Conservation (phyloP, 2,113 vertebrate species). For the Alligator mississippiensis region DNA sequence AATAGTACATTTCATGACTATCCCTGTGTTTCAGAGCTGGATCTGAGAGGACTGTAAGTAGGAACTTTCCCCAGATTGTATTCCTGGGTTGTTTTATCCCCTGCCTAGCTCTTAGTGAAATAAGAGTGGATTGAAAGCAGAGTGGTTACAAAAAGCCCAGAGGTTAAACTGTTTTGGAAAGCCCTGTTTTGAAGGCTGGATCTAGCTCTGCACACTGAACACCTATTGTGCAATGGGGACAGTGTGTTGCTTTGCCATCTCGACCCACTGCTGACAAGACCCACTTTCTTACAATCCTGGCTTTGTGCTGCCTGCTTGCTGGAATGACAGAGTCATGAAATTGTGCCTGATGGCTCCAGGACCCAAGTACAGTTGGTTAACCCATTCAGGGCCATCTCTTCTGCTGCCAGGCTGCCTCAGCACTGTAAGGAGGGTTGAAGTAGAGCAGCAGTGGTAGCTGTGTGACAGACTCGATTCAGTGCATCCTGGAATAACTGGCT, state of each 20-base stretch:
- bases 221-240: slow-evolving; percentile 52
- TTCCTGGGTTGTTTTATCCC: neutral
- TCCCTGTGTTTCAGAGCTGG: neutral
- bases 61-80: neutral
- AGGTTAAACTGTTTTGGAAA: neutral
- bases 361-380: slow-evolving; percentile 36
- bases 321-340: slow-evolving; percentile 31
- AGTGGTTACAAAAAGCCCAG: neutral
- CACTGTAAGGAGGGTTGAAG: neutral
- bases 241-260: neutral
- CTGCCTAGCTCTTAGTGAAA: neutral
- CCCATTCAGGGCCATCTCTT: accelerated
- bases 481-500: neutral
- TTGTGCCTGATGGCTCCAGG: neutral
- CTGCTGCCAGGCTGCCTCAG: neutral
- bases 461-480: neutral
- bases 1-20: neutral
- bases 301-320: slow-evolving; percentile 65
- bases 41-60: neutral
- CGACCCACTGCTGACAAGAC: slow-evolving; percentile 12
- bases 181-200: neutral
- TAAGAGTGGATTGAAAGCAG: slow-evolving; percentile 15
- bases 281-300: slow-evolving; percentile 68
- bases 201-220: neutral
- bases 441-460: neutral